Conservation (phyloP, 2,113 vertebrate genomes). For the Odobenus rosmarus region DNA sequence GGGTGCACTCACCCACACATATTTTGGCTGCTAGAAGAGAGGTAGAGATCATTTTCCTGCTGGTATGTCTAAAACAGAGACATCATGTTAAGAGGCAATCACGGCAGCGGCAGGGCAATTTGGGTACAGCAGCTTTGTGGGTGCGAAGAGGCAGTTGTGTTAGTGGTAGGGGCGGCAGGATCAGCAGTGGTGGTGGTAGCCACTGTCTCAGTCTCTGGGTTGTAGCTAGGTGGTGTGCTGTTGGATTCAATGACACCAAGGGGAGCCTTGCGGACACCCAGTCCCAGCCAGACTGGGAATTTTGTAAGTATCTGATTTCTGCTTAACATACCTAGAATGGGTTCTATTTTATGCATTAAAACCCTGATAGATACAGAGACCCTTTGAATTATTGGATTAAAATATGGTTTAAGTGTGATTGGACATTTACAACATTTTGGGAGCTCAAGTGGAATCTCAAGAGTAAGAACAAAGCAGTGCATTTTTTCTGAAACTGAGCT, state of each 20-base stretch:
- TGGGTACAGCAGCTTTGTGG: background rate
- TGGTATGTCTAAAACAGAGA: background rate
- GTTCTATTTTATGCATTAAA: background rate
- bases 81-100: background rate
- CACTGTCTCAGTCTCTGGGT: background rate
- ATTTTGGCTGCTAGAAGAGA: background rate
- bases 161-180: background rate
- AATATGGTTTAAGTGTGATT: background rate
- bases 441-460: background rate
- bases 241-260: background rate
- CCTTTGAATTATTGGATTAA: background rate
- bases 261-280: background rate
- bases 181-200: background rate
- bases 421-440: background rate
- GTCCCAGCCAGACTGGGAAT: background rate
- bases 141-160: background rate
- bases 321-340: background rate
- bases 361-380: background rate
- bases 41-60: background rate
- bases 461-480: background rate
- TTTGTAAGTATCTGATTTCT: background rate
- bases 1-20: background rate
- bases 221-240: background rate
- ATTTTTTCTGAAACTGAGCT: background rate
- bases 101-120: background rate